A percentile compares a stretch with the other conserved stretches of the same genome.
phyloP scores from a whole-genome alignment of 2,113 vertebrate species.

The Verasper variegatus region DNA sequence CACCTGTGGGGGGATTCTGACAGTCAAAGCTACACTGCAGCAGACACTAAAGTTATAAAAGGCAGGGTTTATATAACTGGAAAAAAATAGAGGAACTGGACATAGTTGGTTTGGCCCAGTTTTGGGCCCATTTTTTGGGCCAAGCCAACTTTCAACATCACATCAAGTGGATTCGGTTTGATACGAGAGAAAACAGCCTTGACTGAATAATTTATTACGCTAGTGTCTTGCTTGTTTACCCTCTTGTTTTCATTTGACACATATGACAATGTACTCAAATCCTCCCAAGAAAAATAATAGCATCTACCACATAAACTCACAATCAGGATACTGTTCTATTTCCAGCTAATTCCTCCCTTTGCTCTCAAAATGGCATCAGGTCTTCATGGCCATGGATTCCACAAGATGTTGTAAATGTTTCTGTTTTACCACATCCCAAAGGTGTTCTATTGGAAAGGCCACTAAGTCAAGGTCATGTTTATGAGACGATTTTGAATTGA shows the following conservation, averaged over 20 bases:
- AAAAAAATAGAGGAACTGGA: neutral
- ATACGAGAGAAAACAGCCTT: neutral
- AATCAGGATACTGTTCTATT: too few species aligned
- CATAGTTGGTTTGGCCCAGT: neutral
- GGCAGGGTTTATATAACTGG: neutral
- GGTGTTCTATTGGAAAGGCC: too few species aligned
- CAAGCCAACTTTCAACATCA: neutral
- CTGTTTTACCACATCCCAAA: neutral
- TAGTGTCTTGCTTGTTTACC: neutral
- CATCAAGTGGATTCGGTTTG: neutral
- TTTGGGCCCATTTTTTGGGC: constrained; percentile 9
- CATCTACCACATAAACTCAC: too few species aligned
- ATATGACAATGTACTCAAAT: neutral
- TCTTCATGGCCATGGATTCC: neutral
- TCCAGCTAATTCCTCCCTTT: too few species aligned
- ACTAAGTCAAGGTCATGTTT: too few species aligned
- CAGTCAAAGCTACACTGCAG: too few species aligned
- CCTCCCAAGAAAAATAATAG: too few species aligned
- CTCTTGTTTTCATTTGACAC: neutral
- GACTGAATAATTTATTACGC: neutral
- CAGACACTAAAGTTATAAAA: neutral
- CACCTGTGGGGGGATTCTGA: too few species aligned
- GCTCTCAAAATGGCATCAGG: neutral
- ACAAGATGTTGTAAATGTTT: too few species aligned
- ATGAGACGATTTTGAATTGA: neutral